phyloP scores from a whole-genome alignment of 1,140 invertebrate genomes.

The Drosophila orosa region DNA sequence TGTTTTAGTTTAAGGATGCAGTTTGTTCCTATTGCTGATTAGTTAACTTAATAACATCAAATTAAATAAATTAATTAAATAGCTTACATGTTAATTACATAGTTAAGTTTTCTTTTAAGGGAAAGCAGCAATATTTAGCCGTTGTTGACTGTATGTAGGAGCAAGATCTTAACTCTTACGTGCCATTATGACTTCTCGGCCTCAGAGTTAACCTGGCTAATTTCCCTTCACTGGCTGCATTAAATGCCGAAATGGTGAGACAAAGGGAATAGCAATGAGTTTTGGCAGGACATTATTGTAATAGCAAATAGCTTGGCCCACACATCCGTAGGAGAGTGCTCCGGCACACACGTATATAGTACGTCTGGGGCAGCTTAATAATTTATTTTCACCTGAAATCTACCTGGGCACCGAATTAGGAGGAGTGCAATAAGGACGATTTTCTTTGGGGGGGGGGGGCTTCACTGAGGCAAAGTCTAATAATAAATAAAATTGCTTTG shows the following conservation, averaged over 20 bases:
- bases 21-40: no score
- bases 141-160: background rate
- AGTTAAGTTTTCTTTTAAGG: no score
- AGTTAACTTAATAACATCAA: no score
- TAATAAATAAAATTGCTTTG: conserved; percentile 22
- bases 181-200: background rate
- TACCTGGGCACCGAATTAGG: background rate
- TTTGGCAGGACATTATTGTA: conserved; percentile 5
- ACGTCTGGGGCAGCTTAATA: conserved; percentile 15
- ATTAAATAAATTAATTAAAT: no score
- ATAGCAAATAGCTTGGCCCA: conserved; percentile 1
- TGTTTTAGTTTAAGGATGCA: no score
- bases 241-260: background rate
- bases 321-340: background rate
- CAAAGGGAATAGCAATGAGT: conserved; percentile 18
- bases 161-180: background rate
- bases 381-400: conserved; percentile 18
- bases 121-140: background rate
- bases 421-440: background rate
- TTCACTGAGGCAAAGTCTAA: background rate
- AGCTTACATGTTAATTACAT: no score
- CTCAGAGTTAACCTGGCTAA: background rate
- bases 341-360: no score
- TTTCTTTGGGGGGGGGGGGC: no score
- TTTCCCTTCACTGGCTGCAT: conserved; percentile 4